phyloP scores from a whole-genome alignment of 2,113 vertebrate genomes.

The Elephas maximus region DNA sequence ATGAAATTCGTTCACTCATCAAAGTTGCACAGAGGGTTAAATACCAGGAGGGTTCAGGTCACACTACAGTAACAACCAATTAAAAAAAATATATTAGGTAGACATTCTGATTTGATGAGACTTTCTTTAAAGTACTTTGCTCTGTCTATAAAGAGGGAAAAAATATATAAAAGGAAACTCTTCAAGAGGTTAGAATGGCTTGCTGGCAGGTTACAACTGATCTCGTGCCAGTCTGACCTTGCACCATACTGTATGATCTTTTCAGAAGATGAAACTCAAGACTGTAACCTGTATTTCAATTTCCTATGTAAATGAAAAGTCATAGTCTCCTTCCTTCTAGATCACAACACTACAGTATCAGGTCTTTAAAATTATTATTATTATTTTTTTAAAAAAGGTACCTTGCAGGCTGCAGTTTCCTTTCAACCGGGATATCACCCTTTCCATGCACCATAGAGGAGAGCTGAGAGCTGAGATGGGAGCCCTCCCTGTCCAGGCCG shows the following conservation, averaged over 20 bases:
- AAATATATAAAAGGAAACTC: conserved; percentile 31
- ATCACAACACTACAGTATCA: not conserved
- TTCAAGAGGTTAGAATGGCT: conserved; percentile 5
- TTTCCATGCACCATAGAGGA: not conserved
- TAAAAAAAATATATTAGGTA: conserved; percentile 85
- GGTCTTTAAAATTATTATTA: not conserved
- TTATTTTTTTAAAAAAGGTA: not conserved
- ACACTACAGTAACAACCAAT: conserved; percentile 82
- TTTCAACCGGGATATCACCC: not conserved
- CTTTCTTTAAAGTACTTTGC: conserved; percentile 65
- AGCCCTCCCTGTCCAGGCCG: not conserved
- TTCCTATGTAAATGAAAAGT: conserved; percentile 17
- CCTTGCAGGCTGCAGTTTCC: not conserved
- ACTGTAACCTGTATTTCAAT: not conserved
- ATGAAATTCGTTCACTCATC: conserved; percentile 82
- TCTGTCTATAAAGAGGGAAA: not conserved
- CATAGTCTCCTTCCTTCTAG: not conserved
- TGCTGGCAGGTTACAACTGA: conserved; percentile 57
- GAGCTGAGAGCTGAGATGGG: not conserved
- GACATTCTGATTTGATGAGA: conserved; percentile 83
- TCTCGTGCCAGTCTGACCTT: conserved; percentile 65
- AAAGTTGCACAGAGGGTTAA: conserved; percentile 86
- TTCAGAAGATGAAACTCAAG: conserved; percentile 56
- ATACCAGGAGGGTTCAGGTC: conserved; percentile 81
- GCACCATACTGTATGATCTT: conserved; percentile 42